Evolutionary conservation across 2,797 vertebrate genomes (phyloP).

Genomic region (Sebastes oblongus): DNA sequence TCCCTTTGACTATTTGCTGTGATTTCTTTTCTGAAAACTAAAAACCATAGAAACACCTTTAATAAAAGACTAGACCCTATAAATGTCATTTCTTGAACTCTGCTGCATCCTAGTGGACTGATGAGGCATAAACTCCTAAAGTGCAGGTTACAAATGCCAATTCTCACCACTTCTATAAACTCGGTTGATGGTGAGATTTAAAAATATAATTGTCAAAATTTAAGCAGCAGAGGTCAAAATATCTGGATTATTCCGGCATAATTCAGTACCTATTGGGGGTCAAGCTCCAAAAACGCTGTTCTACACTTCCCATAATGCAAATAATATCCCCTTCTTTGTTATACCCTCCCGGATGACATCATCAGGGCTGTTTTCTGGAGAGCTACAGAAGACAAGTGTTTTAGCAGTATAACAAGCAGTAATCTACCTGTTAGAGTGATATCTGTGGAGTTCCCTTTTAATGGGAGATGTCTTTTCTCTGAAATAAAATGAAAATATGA

Average conservation of each 20-base stretch:
- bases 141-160: not conserved
- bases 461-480: not conserved
- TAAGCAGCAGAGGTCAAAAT: not conserved
- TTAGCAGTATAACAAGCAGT: too few relatives aligned
- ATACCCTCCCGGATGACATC: not conserved
- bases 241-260: not conserved
- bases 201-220: not conserved
- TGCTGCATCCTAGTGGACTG: constrained; percentile 57
- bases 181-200: not conserved
- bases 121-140: not conserved
- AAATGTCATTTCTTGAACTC: constrained; percentile 3
- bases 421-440: not conserved
- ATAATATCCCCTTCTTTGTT: not conserved
- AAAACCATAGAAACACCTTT: not conserved
- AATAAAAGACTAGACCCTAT: rapidly evolving
- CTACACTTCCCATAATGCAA: not conserved
- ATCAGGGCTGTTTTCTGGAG: too few relatives aligned
- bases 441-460: not conserved
- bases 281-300: not conserved
- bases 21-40: not conserved
- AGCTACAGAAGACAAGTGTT: too few relatives aligned
- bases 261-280: not conserved
- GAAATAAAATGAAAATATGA: not conserved
- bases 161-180: too few relatives aligned
- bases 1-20: not conserved